Percentiles rank a stretch among this genome's conserved stretches.
Conservation (phyloP, 2,888 invertebrate species). For the Lithophane ornitopus region DNA sequence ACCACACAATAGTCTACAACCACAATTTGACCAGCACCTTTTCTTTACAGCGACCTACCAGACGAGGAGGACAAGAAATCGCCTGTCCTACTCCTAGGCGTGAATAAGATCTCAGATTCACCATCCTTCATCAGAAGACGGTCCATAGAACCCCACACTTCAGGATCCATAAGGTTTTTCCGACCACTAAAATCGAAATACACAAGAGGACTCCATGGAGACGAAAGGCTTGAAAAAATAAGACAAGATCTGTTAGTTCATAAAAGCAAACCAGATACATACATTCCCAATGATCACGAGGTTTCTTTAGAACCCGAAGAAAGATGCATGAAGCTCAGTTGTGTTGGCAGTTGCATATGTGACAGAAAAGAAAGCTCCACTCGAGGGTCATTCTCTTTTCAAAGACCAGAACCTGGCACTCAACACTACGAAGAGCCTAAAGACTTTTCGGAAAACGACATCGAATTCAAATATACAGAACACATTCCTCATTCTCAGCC, state of each 20-base stretch:
- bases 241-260: slow-evolving; percentile 86
- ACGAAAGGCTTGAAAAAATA: slow-evolving; percentile 87
- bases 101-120: slow-evolving; percentile 90
- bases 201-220: slow-evolving; percentile 86
- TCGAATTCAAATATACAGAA: slow-evolving; percentile 88
- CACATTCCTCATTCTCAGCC: slow-evolving; percentile 86
- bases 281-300: slow-evolving; percentile 85
- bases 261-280: slow-evolving; percentile 85
- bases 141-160: slow-evolving; percentile 81
- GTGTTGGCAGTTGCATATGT: slow-evolving; percentile 85
- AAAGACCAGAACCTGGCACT: slow-evolving; percentile 82
- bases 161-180: slow-evolving; percentile 86
- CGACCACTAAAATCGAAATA: slow-evolving; percentile 87
- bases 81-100: slow-evolving; percentile 91
- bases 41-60: slow-evolving; percentile 91
- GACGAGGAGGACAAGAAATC: slow-evolving; percentile 91
- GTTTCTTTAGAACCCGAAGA: slow-evolving; percentile 81
- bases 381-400: slow-evolving; percentile 87
- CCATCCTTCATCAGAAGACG: slow-evolving; percentile 84
- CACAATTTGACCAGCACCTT: slow-evolving; percentile 57
- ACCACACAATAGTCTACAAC: slow-evolving; percentile 12
- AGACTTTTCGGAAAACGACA: slow-evolving; percentile 86
- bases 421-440: slow-evolving; percentile 79
- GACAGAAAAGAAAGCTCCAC: slow-evolving; percentile 83
- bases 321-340: slow-evolving; percentile 82